These are phyloP conservation scores for Chlorodrepanis virens DNA, from an alignment of 2,113 vertebrate species.

Conservation along the genomic window DNA sequence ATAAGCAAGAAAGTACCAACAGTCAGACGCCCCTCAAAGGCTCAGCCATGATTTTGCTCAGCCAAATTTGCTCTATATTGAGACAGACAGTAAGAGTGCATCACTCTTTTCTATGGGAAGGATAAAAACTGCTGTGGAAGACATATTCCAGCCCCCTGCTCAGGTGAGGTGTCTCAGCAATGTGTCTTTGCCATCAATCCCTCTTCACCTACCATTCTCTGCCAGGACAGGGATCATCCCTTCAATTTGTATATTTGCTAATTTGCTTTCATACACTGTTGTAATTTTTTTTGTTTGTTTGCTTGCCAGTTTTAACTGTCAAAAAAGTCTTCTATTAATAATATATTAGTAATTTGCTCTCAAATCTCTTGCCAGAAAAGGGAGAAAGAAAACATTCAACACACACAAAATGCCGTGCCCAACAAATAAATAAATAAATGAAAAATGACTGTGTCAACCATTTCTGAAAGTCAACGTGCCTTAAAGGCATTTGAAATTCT, in stretches of 20 bases:
- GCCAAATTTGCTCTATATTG: not conserved
- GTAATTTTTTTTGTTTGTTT: not conserved
- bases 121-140: not conserved
- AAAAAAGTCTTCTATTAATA: conserved; percentile 4
- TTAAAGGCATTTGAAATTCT: not conserved
- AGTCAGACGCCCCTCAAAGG: not conserved
- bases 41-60: not conserved
- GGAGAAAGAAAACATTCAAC: not conserved
- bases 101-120: not conserved
- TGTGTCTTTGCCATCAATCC: not conserved
- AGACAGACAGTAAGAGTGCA: not conserved
- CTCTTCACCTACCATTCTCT: not conserved
- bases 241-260: not conserved
- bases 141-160: not conserved
- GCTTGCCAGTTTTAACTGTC: not conserved
- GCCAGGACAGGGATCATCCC: not conserved
- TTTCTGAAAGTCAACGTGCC: not conserved
- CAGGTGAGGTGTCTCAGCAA: not conserved
- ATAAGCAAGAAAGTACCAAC: not conserved
- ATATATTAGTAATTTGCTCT: conserved; percentile 44
- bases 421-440: conserved; percentile 9
- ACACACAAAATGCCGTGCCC: not conserved
- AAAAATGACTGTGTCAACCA: not conserved
- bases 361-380: not conserved
- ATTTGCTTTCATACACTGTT: not conserved